Percentiles rank a stretch among this genome's conserved stretches.
Conservation (phyloP, 2,113 vertebrate species). For the Corydoras maculifer region DNA sequence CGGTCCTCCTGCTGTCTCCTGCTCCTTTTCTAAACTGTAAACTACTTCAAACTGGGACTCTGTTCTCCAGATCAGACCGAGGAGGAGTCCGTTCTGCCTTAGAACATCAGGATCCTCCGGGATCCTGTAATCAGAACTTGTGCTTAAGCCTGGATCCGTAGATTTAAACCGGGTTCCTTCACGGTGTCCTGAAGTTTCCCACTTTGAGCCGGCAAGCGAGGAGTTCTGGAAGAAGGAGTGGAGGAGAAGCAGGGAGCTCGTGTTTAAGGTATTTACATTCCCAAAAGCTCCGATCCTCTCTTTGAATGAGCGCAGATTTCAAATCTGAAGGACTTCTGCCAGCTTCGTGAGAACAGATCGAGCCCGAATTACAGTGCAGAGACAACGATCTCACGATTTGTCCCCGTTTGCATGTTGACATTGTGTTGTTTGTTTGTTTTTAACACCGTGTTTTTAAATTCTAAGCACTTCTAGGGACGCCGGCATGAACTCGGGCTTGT, state of each 20-base stretch:
- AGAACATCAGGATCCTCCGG: too few relatives aligned
- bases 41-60: neutral
- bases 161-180: neutral
- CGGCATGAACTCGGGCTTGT: neutral
- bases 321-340: neutral
- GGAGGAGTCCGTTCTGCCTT: neutral
- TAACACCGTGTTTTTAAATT: too few relatives aligned
- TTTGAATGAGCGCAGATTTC: neutral
- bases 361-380: too few relatives aligned
- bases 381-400: too few relatives aligned
- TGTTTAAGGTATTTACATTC: neutral
- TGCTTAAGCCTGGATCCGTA: neutral
- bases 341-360: too few relatives aligned
- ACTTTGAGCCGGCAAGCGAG: neutral
- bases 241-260: neutral
- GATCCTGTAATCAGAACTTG: neutral
- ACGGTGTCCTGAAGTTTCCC: constrained; percentile 17
- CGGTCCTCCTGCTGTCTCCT: constrained; percentile 34
- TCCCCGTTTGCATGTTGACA: too few relatives aligned
- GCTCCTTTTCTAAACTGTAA: constrained; percentile 17
- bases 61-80: neutral
- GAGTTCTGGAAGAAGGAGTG: neutral
- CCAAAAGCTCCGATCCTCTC: neutral
- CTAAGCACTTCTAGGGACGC: neutral
- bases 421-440: too few relatives aligned